Evolutionary conservation across 2,888 invertebrate genomes (phyloP), one percentile per base, ranked within the genome.

Genomic region (Camptogramma bilineatum): DNA sequence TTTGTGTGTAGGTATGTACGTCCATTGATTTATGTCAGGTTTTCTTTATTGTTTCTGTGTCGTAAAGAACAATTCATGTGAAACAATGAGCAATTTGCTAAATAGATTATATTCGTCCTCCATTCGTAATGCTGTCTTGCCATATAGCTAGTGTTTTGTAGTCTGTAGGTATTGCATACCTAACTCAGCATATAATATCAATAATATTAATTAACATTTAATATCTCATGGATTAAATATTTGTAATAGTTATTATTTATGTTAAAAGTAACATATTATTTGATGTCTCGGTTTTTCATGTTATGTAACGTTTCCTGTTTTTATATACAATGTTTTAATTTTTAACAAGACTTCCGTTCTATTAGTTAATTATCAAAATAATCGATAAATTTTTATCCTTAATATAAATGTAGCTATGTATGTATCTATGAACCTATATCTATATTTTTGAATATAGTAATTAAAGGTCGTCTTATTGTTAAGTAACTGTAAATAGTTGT

Each of bases 81-180:
- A 86, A 89, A 93, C 92, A 93, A 93, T 91, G 88, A 91, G 90
- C 91, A 88, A 91, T 93, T 91, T 88, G 83, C 87, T 88, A 88
- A 90, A 91, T 89, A 90, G 85, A 91, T 91, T 88, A 90, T 83
- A 85, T 86, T 88, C 88, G 90, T 90, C 90, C 90, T 90, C 89
- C 91, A 90, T 89, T 86, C 82, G 83, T 90, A 87, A 86, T 88
- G 88, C 87, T 90, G 90, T 92, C 92, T 93, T 93, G 93, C 93
- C 93, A 93, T 91, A 89, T 83, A 84, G 81, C 87, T 90, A 90
- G 90, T 86, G 81, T 88, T 87, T 85, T 82, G 83, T 89, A 89
- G 87, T 81, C 80, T 84, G 78, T 85, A 87, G 84, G 85, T 88
- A 86, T 73, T 79, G 75, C 65, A 78, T 86, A 85, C 86, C 87